Percentiles rank a stretch among this genome's conserved stretches.
Evolutionary conservation across 2,797 vertebrate species (phyloP).

Genomic region (Adelosebastes latens): DNA sequence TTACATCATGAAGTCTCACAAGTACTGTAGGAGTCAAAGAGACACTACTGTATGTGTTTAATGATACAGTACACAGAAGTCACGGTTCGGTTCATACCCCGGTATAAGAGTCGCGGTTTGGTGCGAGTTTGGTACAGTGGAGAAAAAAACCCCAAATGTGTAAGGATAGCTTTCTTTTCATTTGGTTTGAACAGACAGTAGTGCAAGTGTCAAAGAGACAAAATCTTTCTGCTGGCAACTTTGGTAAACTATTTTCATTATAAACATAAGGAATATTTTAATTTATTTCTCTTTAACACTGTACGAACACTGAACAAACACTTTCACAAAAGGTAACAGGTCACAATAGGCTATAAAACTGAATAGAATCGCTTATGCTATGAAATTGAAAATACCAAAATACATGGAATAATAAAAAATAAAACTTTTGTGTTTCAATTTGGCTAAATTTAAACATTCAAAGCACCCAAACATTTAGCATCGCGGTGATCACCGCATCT

Average conservation of each 20-base stretch:
- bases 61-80: neutral
- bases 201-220: neutral
- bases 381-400: neutral
- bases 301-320: neutral
- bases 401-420: neutral
- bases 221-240: neutral
- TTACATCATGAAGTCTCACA: slow-evolving; percentile 54
- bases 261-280: neutral
- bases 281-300: neutral
- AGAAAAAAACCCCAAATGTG: neutral
- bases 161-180: neutral
- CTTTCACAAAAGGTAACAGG: neutral
- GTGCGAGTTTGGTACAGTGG: neutral
- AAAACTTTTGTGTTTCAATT: neutral
- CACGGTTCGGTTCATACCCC: neutral
- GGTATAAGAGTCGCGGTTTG: neutral
- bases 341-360: neutral
- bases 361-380: neutral
- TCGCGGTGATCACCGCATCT: neutral
- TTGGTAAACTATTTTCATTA: neutral
- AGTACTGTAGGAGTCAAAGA: neutral
- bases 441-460: neutral
- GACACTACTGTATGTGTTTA: neutral
- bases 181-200: neutral
- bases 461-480: neutral